phyloP scores from a whole-genome alignment of 2,113 vertebrate species.

The Caranx ignobilis region DNA sequence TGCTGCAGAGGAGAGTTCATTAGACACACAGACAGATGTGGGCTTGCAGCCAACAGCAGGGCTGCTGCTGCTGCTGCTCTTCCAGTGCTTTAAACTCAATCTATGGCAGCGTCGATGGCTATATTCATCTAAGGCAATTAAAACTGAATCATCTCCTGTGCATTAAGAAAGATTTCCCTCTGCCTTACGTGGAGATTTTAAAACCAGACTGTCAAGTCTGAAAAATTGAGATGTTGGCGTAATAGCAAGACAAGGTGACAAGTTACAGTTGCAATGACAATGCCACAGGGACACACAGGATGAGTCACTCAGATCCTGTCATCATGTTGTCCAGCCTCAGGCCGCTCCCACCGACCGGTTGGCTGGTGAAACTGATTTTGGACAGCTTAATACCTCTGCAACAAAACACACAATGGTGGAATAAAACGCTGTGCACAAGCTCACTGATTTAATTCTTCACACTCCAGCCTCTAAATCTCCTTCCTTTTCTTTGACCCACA shows the following conservation, averaged over 20 bases:
- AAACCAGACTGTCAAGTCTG: neutral
- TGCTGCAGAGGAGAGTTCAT: constrained; percentile 6
- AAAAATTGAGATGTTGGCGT: neutral
- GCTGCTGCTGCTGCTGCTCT: neutral
- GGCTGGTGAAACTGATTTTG: neutral
- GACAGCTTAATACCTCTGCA: neutral
- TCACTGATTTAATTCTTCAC: neutral
- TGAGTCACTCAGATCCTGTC: constrained; percentile 22
- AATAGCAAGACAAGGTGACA: constrained; percentile 5
- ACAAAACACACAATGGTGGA: constrained; percentile 14
- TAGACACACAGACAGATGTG: constrained; percentile 1
- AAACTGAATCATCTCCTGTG: neutral
- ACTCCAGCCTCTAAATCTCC: neutral
- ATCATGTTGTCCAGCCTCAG: neutral
- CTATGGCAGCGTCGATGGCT: neutral
- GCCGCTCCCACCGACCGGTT: neutral
- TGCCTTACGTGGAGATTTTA: neutral
- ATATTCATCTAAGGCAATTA: neutral
- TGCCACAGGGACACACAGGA: neutral
- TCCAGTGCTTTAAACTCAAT: neutral
- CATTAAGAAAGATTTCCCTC: neutral
- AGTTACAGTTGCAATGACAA: neutral
- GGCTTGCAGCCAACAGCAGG: neutral
- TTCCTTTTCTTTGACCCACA: neutral
- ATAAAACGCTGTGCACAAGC: neutral